Evolutionary conservation across 2,797 vertebrate species (phyloP), one percentile per base, ranked within the genome.

Genomic region (Rallus crepitans): DNA sequence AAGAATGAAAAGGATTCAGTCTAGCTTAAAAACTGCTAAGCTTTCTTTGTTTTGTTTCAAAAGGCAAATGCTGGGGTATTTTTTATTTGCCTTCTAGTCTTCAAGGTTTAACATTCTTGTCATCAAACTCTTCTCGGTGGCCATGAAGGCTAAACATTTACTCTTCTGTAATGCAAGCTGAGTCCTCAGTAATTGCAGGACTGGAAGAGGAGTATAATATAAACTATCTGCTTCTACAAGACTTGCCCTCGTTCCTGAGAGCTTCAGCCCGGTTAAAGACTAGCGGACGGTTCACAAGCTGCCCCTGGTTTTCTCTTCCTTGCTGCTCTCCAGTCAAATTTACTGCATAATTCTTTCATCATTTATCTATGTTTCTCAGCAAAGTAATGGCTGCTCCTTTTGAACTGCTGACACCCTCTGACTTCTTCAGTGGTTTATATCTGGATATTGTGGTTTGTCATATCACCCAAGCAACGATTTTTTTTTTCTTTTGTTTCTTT

Each of bases 61-160:
- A 96, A 93, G 90, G 86, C 79, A 91, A 90, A 78, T 68, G 69
- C 18, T 61, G 13, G 42, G 39, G 6, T 82, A 68, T 33, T 81
- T 95, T 92, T 90, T 93, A 83, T 94, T 88, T 96, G 65, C 64
- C 39, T 77, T 95, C 37, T 75, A 10, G 15, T 88, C 76, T 91
- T 94, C 40, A 57, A 57, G 61, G 85, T 93, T 94, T 94, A 95
- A 85, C 89, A 89, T 89, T 82, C 65, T 90, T 6, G 2, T 40
- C 3, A 2, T 61, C 65, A 81, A 28, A 83, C 65, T 65, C 33
- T 87, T 42, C 64, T 89, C 37, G 65, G 61, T 86, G 91, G 65
- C 90, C 89, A 86, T 75, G 85, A 95, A 64, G 80, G 94, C 91
- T 95, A 94, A 96, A 95, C 71, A 93, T 95, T 95, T 94, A 96